Conservation (phyloP, 1,140 invertebrate species). For the Drosophila aff. region DNA sequence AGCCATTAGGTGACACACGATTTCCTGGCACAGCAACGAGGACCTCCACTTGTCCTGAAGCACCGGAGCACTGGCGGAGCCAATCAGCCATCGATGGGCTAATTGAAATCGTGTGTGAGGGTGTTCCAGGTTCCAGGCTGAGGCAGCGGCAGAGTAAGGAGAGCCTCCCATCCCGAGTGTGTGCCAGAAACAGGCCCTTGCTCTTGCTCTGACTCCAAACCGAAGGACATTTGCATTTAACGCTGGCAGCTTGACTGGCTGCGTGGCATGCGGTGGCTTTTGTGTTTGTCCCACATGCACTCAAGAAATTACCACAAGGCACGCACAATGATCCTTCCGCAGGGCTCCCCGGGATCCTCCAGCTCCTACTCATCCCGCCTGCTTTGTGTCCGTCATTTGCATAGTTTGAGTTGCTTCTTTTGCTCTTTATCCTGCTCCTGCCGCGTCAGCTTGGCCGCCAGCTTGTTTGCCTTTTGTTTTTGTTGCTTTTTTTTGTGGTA, state of each 20-base stretch:
- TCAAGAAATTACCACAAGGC: slow-evolving; percentile 69
- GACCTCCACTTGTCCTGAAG: slow-evolving; percentile 4
- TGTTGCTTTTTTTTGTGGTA: slow-evolving; percentile 2
- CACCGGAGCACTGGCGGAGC: slow-evolving; percentile 23
- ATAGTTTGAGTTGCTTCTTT: slow-evolving; percentile 55
- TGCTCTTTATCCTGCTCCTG: slow-evolving; percentile 7
- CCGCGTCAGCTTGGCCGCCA: slow-evolving; percentile 43
- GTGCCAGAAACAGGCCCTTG: slow-evolving; percentile 37
- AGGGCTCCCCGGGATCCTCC: slow-evolving; percentile 1
- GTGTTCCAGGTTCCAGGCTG: slow-evolving; percentile 10
- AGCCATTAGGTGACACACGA: slow-evolving; percentile 52
- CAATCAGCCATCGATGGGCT: slow-evolving; percentile 65
- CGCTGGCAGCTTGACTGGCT: slow-evolving; percentile 36
- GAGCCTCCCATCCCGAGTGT: too few species aligned
- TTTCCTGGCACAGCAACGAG: slow-evolving; percentile 15
- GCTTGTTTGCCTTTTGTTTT: slow-evolving; percentile 51
- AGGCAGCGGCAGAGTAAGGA: not conserved
- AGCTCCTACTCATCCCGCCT: slow-evolving; percentile 7
- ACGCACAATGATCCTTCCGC: slow-evolving; percentile 57
- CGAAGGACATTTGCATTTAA: slow-evolving; percentile 56
- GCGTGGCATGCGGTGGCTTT: slow-evolving; percentile 43
- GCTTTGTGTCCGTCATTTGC: slow-evolving; percentile 50
- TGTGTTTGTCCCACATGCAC: slow-evolving; percentile 62
- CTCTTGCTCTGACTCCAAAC: slow-evolving; percentile 7
- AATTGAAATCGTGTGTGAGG: slow-evolving; percentile 66